Evolutionary conservation across 2,113 vertebrate genomes (phyloP).

Genomic region (Xenus cinereus): DNA sequence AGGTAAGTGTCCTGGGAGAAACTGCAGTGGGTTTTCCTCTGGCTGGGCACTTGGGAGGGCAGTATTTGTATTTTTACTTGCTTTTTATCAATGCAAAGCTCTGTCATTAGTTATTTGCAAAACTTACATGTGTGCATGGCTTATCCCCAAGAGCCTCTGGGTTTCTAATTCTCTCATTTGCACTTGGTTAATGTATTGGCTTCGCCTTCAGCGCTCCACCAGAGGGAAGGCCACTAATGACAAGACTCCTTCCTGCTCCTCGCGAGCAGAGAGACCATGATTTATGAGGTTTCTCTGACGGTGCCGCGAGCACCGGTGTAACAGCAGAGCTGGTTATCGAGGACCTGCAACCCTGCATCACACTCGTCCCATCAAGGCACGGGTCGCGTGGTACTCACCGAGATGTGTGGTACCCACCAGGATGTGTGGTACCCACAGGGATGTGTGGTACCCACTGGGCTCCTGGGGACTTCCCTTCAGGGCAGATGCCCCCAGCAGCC

Average conservation of each 20-base stretch:
- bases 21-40: not conserved
- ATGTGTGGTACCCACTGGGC: accelerated
- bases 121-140: not conserved
- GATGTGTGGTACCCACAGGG: not conserved
- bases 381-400: no score
- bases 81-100: not conserved
- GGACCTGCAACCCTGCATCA: no score
- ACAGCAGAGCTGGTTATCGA: not conserved
- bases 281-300: not conserved
- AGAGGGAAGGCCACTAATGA: not conserved
- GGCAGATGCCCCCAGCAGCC: not conserved
- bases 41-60: not conserved
- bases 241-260: not conserved
- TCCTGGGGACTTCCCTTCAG: not conserved
- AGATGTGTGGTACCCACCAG: no score
- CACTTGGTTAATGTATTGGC: not conserved
- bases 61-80: not conserved
- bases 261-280: accelerated
- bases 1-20: not conserved
- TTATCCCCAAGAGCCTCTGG: not conserved
- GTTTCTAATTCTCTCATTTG: not conserved
- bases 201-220: not conserved
- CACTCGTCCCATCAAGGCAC: not conserved
- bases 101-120: not conserved
- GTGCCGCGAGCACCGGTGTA: not conserved